Percentiles rank a stretch among this genome's conserved stretches.
These are phyloP conservation scores for Poecilia latipinna DNA, from an alignment of 2,113 vertebrate genomes.

Conservation along the genomic window DNA sequence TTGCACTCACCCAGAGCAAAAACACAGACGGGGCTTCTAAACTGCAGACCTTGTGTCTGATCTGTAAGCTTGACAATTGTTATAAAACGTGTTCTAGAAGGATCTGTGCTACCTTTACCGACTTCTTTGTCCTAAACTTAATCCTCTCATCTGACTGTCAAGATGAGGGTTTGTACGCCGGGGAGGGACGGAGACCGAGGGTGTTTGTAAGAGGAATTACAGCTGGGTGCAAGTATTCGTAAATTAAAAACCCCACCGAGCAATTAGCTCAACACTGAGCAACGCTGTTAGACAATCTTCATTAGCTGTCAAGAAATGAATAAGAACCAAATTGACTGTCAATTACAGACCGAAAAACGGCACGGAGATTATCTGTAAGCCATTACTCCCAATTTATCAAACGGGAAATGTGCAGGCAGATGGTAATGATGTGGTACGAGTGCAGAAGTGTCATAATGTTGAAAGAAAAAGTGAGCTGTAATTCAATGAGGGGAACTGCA, in stretches of 20 bases:
- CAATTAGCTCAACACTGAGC: constrained; percentile 44
- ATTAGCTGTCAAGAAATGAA: constrained; percentile 34
- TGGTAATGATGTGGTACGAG: background rate
- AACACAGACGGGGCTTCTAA: background rate
- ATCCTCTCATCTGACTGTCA: constrained; percentile 36
- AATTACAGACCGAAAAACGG: background rate
- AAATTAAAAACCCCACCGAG: constrained; percentile 46
- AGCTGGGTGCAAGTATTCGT: constrained; percentile 35
- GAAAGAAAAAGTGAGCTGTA: too few species aligned
- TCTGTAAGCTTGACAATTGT: constrained; percentile 14
- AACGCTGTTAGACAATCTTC: constrained; percentile 31
- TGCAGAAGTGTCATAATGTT: background rate
- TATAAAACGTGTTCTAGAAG: constrained; percentile 4
- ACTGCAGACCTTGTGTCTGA: constrained; percentile 9
- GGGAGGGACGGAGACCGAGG: constrained; percentile 15
- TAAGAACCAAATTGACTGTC: constrained; percentile 21
- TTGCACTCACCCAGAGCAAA: background rate
- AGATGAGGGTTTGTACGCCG: constrained; percentile 20
- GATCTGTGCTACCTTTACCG: constrained; percentile 7
- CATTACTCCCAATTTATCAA: background rate
- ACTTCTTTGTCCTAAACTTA: constrained; percentile 40
- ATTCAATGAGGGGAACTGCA: too few species aligned
- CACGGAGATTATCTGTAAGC: background rate
- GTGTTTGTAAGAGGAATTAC: constrained; percentile 16
- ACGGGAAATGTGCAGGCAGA: background rate